phyloP scores from a whole-genome alignment of 2,797 vertebrate genomes.

The Pyrocephalus nanus region DNA sequence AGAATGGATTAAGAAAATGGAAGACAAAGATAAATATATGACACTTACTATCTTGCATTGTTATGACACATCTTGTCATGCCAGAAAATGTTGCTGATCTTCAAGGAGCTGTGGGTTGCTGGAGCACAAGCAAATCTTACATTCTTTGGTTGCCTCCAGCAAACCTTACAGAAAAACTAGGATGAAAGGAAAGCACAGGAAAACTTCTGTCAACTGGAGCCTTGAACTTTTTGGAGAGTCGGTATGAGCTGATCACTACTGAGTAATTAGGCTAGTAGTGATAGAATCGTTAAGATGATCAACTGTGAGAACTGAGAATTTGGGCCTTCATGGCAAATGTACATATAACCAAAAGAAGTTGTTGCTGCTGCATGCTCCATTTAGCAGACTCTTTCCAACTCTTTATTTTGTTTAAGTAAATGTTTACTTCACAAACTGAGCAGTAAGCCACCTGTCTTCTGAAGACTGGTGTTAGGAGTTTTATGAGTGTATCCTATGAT shows the following conservation, averaged over 20 bases:
- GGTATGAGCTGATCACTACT: neutral
- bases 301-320: neutral
- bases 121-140: neutral
- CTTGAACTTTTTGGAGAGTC: neutral
- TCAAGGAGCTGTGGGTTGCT: neutral
- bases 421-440: neutral
- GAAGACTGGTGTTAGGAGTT: neutral
- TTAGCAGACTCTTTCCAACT: neutral
- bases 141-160: neutral
- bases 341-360: neutral
- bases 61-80: neutral
- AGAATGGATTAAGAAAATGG: neutral
- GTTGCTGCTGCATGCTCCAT: neutral
- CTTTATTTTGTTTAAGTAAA: neutral
- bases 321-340: neutral
- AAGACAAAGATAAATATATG: neutral
- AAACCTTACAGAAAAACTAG: neutral
- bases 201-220: neutral
- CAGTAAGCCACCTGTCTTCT: neutral
- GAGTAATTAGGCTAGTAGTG: neutral
- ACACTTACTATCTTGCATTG: neutral
- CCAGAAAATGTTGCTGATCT: neutral
- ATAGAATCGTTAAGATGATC: neutral
- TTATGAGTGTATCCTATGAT: neutral
- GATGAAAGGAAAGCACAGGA: neutral